Evolutionary conservation across 2,113 vertebrate genomes (phyloP).

Genomic region (Ornithorhynchus anatinus): DNA sequence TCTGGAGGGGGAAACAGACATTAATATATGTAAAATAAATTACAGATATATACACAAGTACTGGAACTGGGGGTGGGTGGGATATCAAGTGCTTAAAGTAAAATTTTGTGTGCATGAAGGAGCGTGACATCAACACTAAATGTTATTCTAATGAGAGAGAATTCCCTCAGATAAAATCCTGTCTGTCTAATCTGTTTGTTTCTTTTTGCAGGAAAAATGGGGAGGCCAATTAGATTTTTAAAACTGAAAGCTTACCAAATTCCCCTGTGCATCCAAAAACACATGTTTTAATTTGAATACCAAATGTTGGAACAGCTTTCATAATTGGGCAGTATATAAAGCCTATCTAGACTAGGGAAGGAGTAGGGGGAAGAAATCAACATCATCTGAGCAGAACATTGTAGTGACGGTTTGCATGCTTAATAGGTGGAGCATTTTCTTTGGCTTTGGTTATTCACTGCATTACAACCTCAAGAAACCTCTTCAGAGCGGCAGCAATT

Average conservation of each 20-base stretch:
- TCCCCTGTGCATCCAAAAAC: not conserved
- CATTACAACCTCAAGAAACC: not conserved
- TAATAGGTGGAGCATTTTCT: constrained; percentile 1
- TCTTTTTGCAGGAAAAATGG: not conserved
- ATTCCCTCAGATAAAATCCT: too few relatives aligned
- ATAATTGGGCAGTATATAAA: not conserved
- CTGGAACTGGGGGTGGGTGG: too few relatives aligned
- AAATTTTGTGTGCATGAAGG: too few relatives aligned
- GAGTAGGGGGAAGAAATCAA: not conserved
- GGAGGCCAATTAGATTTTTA: constrained; percentile 11
- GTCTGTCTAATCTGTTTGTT: constrained; percentile 10
- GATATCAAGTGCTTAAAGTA: too few relatives aligned
- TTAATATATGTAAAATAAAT: too few relatives aligned
- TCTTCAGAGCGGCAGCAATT: not conserved
- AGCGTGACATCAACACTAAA: too few relatives aligned
- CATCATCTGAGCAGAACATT: not conserved
- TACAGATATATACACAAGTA: too few relatives aligned
- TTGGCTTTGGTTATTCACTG: not conserved
- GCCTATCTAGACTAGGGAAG: constrained; percentile 7
- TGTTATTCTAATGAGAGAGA: too few relatives aligned
- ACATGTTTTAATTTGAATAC: constrained; percentile 25
- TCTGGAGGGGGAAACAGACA: too few relatives aligned
- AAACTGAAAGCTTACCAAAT: constrained; percentile 23
- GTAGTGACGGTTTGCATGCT: not conserved
- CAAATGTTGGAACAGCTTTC: constrained; percentile 14